Evolutionary conservation across 2,113 vertebrate species (phyloP), one percentile per base, ranked within the genome.

Genomic region (Xenopus borealis): DNA sequence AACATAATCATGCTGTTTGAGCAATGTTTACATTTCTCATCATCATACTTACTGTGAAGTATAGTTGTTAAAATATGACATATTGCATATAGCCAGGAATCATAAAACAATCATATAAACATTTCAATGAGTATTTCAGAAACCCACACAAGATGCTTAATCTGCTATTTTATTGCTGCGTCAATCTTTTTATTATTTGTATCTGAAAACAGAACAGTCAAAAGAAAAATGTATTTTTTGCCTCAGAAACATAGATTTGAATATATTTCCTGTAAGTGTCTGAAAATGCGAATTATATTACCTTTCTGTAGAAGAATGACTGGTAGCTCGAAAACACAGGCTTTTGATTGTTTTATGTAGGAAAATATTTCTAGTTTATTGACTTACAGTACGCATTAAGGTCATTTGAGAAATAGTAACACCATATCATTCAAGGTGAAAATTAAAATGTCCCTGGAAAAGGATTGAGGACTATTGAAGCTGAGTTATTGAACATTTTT

Each of bases 391-490:
- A 12, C 3, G 14, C 47, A 50, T 50, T 9, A 50, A 33, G 66
- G 66, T 69, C 66, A 69, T 69, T 69, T 20, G 52, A 11, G 62
- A 69, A 44, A 50, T 27, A 14, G 46, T 16, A 61, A 61, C 57
- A 17, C 52, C 13, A 47, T 75, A 75, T 69, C n/a, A 14, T 75
- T 52, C 27, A 62, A 52, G 13, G 16, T 52, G 46, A 59, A 30
- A 75, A 74, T 74, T 75, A 75, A 74, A 68, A 61, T 44, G 18
- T 33, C 23, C 50, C 7, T 0, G 17, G 45, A 72, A 66, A 57
- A 44, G 20, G 8, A 3, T n/a, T 20, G 20, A 52, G 33, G 52
- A 16, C 33, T 16, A 13, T 18, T 45, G n/a, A 45, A 40, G 45
- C 55, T 62, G 66, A 69, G n/a, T 63, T 63, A 63, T 69, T 76